phyloP scores from a whole-genome alignment of 2,888 invertebrate genomes.

The Druceiella hillmani region DNA sequence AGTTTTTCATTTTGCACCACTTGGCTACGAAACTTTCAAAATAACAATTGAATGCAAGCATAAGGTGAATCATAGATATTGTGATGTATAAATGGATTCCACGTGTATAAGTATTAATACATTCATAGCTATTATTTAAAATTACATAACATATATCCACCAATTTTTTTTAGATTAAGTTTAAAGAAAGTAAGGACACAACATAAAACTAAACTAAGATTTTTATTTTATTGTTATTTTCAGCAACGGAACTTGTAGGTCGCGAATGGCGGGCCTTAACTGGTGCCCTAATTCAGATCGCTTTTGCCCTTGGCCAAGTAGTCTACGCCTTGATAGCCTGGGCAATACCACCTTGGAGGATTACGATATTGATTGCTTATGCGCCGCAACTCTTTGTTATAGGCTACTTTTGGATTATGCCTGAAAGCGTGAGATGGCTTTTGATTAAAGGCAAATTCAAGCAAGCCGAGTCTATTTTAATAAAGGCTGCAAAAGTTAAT shows the following conservation, averaged over 20 bases:
- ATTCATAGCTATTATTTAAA: too few relatives aligned
- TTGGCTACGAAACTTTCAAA: too few relatives aligned
- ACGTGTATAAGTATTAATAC: too few relatives aligned
- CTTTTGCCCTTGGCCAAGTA: slow-evolving; percentile 60
- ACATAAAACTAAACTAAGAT: not conserved
- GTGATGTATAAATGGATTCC: too few relatives aligned
- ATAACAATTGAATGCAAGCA: too few relatives aligned
- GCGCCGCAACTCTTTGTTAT: slow-evolving; percentile 55
- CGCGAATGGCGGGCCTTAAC: slow-evolving; percentile 57
- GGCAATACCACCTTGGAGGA: slow-evolving; percentile 55
- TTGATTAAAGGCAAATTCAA: slow-evolving; percentile 52
- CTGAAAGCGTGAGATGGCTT: slow-evolving; percentile 63
- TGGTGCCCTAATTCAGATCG: slow-evolving; percentile 54
- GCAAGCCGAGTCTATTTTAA: slow-evolving; percentile 50
- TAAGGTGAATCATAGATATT: too few relatives aligned
- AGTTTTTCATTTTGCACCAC: too few relatives aligned
- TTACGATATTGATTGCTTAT: slow-evolving; percentile 52
- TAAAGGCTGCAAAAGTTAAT: slow-evolving; percentile 49
- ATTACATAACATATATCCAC: too few relatives aligned
- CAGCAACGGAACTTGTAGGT: slow-evolving; percentile 62
- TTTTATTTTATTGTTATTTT: slow-evolving; percentile 15
- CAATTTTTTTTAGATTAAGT: too few relatives aligned
- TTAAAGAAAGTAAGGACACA: too few relatives aligned
- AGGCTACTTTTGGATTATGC: slow-evolving; percentile 54
- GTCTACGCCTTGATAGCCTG: slow-evolving; percentile 56